Evolutionary conservation across 2,113 vertebrate species (phyloP).

Genomic region (Cyphomyrus plagiostoma): DNA sequence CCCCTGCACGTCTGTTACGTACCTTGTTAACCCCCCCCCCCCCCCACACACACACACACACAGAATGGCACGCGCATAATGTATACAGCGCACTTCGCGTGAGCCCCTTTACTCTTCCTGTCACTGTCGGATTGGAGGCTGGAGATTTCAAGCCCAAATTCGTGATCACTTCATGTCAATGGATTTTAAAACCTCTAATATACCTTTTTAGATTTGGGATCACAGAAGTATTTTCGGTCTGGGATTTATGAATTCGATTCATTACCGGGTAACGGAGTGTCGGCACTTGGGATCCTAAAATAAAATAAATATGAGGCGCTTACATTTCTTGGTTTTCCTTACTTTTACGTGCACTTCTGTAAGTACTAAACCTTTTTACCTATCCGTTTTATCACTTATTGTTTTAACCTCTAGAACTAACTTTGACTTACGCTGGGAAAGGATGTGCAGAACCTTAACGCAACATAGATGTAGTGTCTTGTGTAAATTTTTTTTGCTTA

Average conservation of each 20-base stretch:
- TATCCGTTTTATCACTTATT: not conserved
- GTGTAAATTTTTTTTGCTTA: not conserved
- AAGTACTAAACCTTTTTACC: not conserved
- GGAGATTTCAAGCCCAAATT: not conserved
- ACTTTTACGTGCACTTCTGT: slow-evolving; percentile 4
- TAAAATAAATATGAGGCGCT: slow-evolving; percentile 6
- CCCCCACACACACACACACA: no score
- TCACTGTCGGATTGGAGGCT: not conserved
- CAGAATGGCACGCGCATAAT: not conserved
- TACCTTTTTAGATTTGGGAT: not conserved
- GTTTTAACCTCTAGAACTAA: not conserved
- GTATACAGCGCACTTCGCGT: not conserved
- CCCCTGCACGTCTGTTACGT: no score
- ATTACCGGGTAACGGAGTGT: not conserved
- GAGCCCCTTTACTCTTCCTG: not conserved
- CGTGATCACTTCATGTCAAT: not conserved
- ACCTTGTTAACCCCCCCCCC: no score
- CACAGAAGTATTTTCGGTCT: not conserved
- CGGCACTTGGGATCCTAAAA: not conserved
- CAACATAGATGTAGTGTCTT: not conserved
- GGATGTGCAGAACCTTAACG: not conserved
- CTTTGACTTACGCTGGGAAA: not conserved
- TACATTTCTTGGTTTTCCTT: slow-evolving; percentile 9
- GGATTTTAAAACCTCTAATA: not conserved
- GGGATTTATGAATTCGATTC: not conserved